Conservation (phyloP, 2,113 vertebrate species). For the Festucalex cinctus region DNA sequence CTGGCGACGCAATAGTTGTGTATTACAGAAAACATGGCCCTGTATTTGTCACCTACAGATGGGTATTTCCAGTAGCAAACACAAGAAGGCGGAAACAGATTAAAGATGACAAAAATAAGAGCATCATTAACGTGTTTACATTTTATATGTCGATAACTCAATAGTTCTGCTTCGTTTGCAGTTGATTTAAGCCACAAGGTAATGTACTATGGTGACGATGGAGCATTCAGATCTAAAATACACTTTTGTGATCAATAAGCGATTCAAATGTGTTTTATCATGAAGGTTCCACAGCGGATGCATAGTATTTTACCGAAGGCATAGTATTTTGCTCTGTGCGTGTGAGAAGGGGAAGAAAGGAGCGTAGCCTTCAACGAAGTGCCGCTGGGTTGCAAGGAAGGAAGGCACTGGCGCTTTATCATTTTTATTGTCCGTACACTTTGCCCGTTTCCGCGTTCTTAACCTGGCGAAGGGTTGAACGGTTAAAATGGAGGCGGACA, state of each 20-base stretch:
- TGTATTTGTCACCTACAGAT: slow-evolving; percentile 50
- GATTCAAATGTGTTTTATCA: slow-evolving; percentile 21
- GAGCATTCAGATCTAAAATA: not conserved
- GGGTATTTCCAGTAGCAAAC: slow-evolving; percentile 17
- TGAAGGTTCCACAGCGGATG: slow-evolving; percentile 57
- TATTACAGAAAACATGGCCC: slow-evolving; percentile 33
- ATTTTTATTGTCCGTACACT: slow-evolving; percentile 46
- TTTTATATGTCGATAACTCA: not conserved
- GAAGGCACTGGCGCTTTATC: slow-evolving; percentile 38
- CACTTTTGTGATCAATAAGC: not conserved
- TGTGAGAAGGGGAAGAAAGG: slow-evolving; percentile 67
- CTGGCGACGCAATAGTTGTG: slow-evolving; percentile 33
- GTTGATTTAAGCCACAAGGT: not conserved
- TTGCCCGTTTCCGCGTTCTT: slow-evolving; percentile 52
- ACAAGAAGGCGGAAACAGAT: slow-evolving; percentile 25
- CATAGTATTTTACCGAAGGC: slow-evolving; percentile 55
- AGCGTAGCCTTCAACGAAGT: slow-evolving; percentile 41
- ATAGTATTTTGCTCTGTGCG: slow-evolving; percentile 56
- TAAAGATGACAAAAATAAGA: slow-evolving; percentile 43
- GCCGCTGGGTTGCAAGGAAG: slow-evolving; percentile 42
- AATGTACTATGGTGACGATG: not conserved
- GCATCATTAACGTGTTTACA: not conserved
- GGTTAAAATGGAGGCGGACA: slow-evolving; percentile 77
- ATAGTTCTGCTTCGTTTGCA: not conserved
- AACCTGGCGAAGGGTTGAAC: slow-evolving; percentile 64